Evolutionary conservation across 2,888 invertebrate genomes (phyloP).

Genomic region (Pocota personata): DNA sequence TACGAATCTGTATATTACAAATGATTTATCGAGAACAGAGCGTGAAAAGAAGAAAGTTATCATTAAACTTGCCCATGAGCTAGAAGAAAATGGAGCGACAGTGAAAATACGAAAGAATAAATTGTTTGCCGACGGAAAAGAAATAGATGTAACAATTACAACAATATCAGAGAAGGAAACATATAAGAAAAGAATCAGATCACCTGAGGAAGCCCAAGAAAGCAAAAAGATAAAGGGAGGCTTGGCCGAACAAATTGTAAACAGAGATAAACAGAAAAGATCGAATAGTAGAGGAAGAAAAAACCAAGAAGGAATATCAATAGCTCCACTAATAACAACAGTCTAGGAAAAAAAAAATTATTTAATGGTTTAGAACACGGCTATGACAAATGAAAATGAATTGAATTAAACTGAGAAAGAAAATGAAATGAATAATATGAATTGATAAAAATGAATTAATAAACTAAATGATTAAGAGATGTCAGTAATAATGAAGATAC

Average conservation of each 20-base stretch:
- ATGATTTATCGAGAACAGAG: not conserved
- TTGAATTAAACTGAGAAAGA: not conserved
- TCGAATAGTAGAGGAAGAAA: not conserved
- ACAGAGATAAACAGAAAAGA: not conserved
- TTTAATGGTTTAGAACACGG: not conserved
- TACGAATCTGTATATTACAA: not conserved
- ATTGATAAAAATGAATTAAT: too few species aligned
- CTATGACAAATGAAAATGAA: not conserved
- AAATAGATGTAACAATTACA: not conserved
- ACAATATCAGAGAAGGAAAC: not conserved
- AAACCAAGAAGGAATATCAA: not conserved
- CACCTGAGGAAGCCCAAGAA: not conserved
- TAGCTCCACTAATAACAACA: not conserved
- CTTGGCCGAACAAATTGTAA: not conserved
- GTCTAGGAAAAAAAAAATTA: not conserved
- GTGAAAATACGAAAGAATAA: not conserved
- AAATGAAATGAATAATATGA: not conserved
- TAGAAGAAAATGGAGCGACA: not conserved
- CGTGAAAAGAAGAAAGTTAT: not conserved
- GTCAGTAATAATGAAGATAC: too few species aligned
- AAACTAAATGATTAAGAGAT: too few species aligned
- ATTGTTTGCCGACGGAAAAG: not conserved
- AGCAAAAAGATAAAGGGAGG: not conserved
- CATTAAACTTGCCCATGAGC: not conserved
- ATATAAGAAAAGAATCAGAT: not conserved